A percentile compares a stretch with the other conserved stretches of the same genome.
Conservation (phyloP, 2,113 vertebrate species). For the Porphyrio hochstetteri region DNA sequence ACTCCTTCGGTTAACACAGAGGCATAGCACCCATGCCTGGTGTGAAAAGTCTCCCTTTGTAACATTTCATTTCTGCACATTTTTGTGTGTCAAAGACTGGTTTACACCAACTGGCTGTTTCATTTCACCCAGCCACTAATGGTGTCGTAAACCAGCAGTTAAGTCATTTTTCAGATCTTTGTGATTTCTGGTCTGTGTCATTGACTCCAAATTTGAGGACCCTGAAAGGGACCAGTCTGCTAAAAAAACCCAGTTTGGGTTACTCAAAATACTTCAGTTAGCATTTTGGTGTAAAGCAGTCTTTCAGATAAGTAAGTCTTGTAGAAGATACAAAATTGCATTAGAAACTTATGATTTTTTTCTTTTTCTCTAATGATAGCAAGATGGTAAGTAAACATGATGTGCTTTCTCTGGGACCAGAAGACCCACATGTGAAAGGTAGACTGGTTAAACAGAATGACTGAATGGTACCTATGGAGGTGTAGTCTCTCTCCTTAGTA, state of each 20-base stretch:
- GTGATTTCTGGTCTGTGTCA: neutral
- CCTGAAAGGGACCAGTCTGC: neutral
- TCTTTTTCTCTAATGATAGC: neutral
- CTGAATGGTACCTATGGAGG: neutral
- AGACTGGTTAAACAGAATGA: neutral
- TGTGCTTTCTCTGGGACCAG: neutral
- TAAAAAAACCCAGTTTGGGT: neutral
- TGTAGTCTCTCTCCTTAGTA: fast-evolving
- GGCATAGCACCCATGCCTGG: no score
- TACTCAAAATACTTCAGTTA: neutral
- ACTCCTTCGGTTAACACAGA: neutral
- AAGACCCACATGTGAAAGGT: neutral
- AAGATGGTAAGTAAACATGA: neutral
- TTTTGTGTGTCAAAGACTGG: neutral
- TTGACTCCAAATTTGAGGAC: neutral
- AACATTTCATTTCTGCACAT: neutral
- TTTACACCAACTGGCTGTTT: neutral
- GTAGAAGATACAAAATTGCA: neutral
- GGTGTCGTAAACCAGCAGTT: neutral
- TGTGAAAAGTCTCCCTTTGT: neutral
- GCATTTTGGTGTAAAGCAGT: neutral
- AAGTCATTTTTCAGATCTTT: neutral
- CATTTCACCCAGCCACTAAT: neutral
- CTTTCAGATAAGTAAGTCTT: neutral
- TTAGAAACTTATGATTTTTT: neutral